These are phyloP conservation scores for Morphnarchus princeps DNA, from an alignment of 2,113 vertebrate genomes.

Conservation along the genomic window DNA sequence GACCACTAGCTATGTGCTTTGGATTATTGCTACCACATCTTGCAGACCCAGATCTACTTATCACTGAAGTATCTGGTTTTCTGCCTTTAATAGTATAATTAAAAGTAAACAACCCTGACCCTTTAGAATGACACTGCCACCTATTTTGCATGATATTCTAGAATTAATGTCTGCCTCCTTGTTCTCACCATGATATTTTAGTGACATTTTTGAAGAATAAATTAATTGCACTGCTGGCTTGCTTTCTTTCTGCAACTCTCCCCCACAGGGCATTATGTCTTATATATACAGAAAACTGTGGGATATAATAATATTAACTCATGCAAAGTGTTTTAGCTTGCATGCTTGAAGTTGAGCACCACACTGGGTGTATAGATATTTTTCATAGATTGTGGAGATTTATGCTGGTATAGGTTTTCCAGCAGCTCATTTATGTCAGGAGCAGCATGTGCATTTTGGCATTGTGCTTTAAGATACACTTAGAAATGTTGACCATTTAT, in stretches of 20 bases:
- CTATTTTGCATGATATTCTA: background rate
- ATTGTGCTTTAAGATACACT: background rate
- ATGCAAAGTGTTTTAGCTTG: background rate
- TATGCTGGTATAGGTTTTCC: background rate
- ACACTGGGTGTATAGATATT: background rate
- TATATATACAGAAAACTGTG: background rate
- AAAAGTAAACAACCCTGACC: background rate
- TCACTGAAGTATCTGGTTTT: background rate
- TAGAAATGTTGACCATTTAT: background rate
- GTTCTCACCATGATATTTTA: background rate
- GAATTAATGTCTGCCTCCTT: background rate
- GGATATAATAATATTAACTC: background rate
- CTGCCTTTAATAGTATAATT: background rate
- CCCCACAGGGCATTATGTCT: background rate
- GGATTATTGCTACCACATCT: background rate
- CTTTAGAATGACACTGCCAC: background rate
- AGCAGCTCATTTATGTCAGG: background rate
- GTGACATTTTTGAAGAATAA: slow-evolving; percentile 19
- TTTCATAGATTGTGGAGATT: background rate
- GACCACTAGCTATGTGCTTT: background rate
- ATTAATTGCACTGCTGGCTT: background rate
- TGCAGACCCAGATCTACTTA: background rate
- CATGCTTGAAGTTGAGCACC: background rate
- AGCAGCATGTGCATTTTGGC: background rate
- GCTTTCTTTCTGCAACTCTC: background rate